Base-by-base conservation (phyloP, 2,797 vertebrate species). In the Danio choprae region DNA sequence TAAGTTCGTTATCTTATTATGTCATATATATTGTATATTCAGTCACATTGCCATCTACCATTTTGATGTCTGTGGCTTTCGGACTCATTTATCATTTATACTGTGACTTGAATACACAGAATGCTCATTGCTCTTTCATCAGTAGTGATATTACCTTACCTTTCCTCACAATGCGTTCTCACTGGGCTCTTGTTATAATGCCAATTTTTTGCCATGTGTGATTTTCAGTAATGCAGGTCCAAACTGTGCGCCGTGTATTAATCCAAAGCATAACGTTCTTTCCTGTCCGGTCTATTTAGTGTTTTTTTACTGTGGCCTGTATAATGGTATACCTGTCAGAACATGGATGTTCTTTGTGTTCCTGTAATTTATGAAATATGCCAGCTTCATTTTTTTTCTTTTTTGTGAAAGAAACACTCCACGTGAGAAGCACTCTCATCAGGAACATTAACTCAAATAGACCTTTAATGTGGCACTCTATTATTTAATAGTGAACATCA, bases 381-480 rank as follows among this genome's bases (percentile, higher is more conserved):
- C 1, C 1, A 22, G n/a, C 13, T 60, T 29, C 7, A 6, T 5
- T 44, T 77, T 8, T 22, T 77, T 29, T 40, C 46, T 77, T 62
- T 36, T 67, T 55, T 74, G 7, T 29, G 29, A 36, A 20, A 62
- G 60, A 22, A 44, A 68, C 18, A n/a, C 6, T 64, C 29, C 18
- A 53, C 74, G 62, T 79, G n/a, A 9, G 13, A n/a, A 62, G 63
- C 29, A 15, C 8, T 63, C 64, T 79, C 6, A 56, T 64, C 29
- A 64, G 10, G 50, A 46, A 12, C 74, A 81, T 81, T 78, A 79
- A 40, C 69, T 55, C 29, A 62, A 71, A 65, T 46, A 38, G 60
- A 62, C 10, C 74, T 74, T 74, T 63, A 77, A 64, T 80, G 63
- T 56, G 0, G 8, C 11, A 40, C 53, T 41, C 46, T 67, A 20